Conservation (phyloP, 2,888 invertebrate genomes). For the Cheilosia pagana region DNA sequence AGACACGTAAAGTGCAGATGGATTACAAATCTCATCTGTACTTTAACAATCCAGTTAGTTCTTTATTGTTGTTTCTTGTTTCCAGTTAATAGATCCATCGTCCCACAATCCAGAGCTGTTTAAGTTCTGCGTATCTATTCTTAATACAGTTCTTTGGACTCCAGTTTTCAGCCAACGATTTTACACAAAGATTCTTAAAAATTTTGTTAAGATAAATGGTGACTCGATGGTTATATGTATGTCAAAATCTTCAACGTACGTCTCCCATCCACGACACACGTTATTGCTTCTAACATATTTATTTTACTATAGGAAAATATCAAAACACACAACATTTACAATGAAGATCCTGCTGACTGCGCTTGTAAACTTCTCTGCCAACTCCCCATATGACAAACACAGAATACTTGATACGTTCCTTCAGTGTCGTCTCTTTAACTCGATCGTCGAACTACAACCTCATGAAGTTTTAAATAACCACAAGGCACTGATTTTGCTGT, state of each 20-base stretch:
- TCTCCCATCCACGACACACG: not conserved
- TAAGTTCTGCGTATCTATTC: constrained; percentile 29
- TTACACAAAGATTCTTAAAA: constrained; percentile 19
- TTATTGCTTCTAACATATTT: not conserved
- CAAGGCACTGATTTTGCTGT: constrained; percentile 27
- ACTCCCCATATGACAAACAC: constrained; percentile 11
- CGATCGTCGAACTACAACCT: constrained; percentile 3
- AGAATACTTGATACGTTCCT: constrained; percentile 36
- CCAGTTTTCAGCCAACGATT: constrained; percentile 35
- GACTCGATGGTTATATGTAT: constrained; percentile 30
- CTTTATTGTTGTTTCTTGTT: too few relatives aligned
- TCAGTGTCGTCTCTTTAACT: constrained; percentile 7
- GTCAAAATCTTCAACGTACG: constrained; percentile 36
- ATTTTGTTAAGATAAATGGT: constrained; percentile 8
- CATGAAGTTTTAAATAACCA: constrained; percentile 1
- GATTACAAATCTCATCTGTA: too few relatives aligned
- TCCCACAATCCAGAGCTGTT: constrained; percentile 14
- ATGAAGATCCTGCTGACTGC: constrained; percentile 54
- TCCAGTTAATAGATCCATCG: not conserved
- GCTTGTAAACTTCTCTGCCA: not conserved
- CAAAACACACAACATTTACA: constrained; percentile 25
- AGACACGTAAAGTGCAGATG: too few relatives aligned
- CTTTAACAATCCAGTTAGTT: too few relatives aligned
- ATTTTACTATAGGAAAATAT: constrained; percentile 22
- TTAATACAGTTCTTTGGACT: constrained; percentile 53